Evolutionary conservation across 2,888 invertebrate species (phyloP), one percentile per base, ranked within the genome.

Genomic region (Stratiomys singularior): DNA sequence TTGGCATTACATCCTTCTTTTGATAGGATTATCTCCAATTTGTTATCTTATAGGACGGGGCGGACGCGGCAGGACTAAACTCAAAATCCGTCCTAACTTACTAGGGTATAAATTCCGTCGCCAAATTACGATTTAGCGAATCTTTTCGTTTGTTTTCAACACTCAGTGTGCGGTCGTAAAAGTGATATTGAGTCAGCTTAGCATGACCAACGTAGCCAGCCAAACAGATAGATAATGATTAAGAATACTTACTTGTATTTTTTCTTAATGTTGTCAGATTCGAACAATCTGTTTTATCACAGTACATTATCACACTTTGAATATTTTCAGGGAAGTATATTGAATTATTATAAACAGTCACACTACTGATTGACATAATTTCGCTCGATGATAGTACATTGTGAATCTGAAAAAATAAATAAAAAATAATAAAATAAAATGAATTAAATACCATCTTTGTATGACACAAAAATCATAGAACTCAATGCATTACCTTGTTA

Each of bases 311-410:
- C 23, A 91, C 89, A 81, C 88, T 88, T 82, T 88, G 89, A 77
- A 90, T 90, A 76, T 89, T 90, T 85, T 93, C 92, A 15, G 93
- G 93, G 86, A 92, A 94, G 83, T 92, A 90, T 67, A 94, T 84
- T 27, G 87, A 87, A 37, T 90, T 90, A 82, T 89, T 89, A 86
- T 92, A 91, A 69, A 94, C 89, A 7, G 92, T 92, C 52, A 93
- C 88, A 46, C 93, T 92, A n/a, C 88, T 88, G 7, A 86, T 84
- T 0, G 84, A 84, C 80, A 86, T 85, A 1, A 86, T 83, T 28
- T 82, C 82, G 72, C 86, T 87, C 37, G 87, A 84, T 67, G 81
- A 81, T 28, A 85, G 78, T 0, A 86, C 85, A 5, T 83, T 81
- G 3, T 83, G 81, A 1, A 85, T 82, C 30, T 79, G 18, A 58